Conservation (phyloP, 2,888 invertebrate genomes). For the Campaea margaritaria region DNA sequence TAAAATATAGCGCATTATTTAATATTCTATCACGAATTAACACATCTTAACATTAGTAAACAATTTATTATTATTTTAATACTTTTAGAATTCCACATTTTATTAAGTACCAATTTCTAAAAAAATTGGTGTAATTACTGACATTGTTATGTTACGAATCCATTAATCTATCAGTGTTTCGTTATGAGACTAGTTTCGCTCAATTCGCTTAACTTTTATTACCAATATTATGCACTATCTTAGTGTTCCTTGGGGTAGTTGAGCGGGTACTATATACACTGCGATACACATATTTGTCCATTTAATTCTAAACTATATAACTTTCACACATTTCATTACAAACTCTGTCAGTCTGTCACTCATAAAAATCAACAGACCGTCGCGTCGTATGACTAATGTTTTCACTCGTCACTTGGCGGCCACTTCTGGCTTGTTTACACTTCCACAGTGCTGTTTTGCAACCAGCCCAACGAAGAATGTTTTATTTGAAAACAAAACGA, state of each 20-base stretch:
- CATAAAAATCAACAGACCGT: conserved; percentile 48
- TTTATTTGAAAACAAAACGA: conserved; percentile 14
- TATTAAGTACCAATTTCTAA: conserved; percentile 56
- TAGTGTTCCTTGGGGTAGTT: conserved; percentile 51
- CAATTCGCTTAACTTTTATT: conserved; percentile 43
- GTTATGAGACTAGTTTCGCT: conserved; percentile 49
- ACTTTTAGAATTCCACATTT: conserved; percentile 72
- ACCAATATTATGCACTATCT: conserved; percentile 47
- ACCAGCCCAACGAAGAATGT: conserved; percentile 6
- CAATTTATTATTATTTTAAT: conserved; percentile 71
- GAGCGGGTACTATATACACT: conserved; percentile 55
- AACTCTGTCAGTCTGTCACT: conserved; percentile 50
- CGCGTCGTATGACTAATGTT: conserved; percentile 37
- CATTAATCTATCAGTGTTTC: conserved; percentile 59
- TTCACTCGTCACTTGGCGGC: conserved; percentile 26
- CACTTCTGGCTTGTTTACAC: conserved; percentile 28
- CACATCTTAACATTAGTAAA: conserved; percentile 74
- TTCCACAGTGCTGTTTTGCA: conserved; percentile 20
- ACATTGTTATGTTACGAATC: conserved; percentile 50
- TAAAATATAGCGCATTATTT: conserved; percentile 56
- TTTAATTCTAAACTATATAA: conserved; percentile 53
- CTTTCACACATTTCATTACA: conserved; percentile 53
- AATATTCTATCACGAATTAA: conserved; percentile 77
- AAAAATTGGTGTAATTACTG: conserved; percentile 51
- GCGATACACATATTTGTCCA: conserved; percentile 53